Percentiles rank a stretch among this genome's conserved stretches.
Evolutionary conservation across 2,888 invertebrate species (phyloP).

Genomic region (Cheilosia variabilis): DNA sequence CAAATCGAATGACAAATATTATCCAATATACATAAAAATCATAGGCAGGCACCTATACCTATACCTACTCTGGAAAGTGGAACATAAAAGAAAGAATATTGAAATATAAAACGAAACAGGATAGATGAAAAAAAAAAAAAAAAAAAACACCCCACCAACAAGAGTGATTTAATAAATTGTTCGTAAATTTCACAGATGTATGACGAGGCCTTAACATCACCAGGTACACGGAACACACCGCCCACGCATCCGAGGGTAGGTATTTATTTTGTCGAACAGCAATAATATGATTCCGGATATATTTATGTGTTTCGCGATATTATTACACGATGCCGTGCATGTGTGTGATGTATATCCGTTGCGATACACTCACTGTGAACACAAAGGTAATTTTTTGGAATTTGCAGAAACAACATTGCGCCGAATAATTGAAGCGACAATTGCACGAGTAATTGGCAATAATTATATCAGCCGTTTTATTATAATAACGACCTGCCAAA

Average conservation of each 20-base stretch:
- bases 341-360: too few species aligned
- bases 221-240: conserved; percentile 15
- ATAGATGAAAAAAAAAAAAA: conserved; percentile 22
- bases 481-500: too few species aligned
- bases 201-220: conserved; percentile 33
- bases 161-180: conserved; percentile 62
- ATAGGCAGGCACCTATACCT: neutral
- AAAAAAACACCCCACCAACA: conserved; percentile 16
- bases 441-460: too few species aligned
- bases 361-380: too few species aligned
- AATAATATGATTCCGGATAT: conserved; percentile 6
- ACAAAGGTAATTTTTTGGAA: too few species aligned
- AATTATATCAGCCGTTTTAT: too few species aligned
- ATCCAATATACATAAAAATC: conserved; percentile 4
- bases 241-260: neutral
- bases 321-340: too few species aligned
- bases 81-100: conserved; percentile 62
- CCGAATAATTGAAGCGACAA: too few species aligned
- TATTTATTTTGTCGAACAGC: conserved; percentile 41
- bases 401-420: too few species aligned
- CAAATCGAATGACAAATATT: conserved; percentile 64
- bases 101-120: conserved; percentile 54
- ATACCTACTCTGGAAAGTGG: neutral
- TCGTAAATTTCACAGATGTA: conserved; percentile 50
- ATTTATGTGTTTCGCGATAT: too few species aligned